Base-by-base conservation (phyloP, 2,113 vertebrate genomes). In the Cheirogaleus medius region DNA sequence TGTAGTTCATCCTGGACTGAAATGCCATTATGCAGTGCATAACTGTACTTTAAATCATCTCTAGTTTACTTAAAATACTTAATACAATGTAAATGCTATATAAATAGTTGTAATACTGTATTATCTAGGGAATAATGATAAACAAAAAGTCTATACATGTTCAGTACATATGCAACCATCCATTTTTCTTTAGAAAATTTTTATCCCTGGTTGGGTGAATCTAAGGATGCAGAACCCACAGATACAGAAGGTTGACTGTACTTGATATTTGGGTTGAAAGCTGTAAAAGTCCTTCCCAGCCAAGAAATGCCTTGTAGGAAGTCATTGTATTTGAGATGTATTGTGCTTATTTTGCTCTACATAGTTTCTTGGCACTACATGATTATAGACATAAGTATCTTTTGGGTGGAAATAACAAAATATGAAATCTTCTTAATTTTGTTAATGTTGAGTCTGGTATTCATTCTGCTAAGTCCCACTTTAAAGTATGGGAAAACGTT, bases 361-460 rank as follows among this genome's bases (percentile, higher is more conserved):
- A 8, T 27, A 25, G 8, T 82, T 73, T 94, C 88, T 77, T 82
- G 74, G 60, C 14, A 39, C 74, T 21, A 64, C 34, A 1, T 42
- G 56, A 96, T 77, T 88, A 27, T 32, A 76, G 37, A 87, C 37
- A 29, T 91, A 64, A 77, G 32, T 93, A 69, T 96, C 37, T 56
- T 87, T 94, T 77, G 90, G 54, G 52, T 93, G 37, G 95, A 97
- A 93, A 94, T 87, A 94, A 76, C 54, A 97, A 92, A 90, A 94
- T 86, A 71, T 83, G 56, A 97, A 96, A 92, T 90, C 60, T 86
- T 23, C 54, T 87, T 95, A 95, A 94, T 95, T 95, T 91, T 86
- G 80, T 93, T 97, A 90, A 96, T 96, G 64, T 81, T 95, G 92
- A 95, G 47, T 93, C 93, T 97, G 90, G 78, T 85, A 91, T 91